These are phyloP conservation scores for Hypomecis atomaria DNA, from an alignment of 2,888 invertebrate species.

Conservation along the genomic window DNA sequence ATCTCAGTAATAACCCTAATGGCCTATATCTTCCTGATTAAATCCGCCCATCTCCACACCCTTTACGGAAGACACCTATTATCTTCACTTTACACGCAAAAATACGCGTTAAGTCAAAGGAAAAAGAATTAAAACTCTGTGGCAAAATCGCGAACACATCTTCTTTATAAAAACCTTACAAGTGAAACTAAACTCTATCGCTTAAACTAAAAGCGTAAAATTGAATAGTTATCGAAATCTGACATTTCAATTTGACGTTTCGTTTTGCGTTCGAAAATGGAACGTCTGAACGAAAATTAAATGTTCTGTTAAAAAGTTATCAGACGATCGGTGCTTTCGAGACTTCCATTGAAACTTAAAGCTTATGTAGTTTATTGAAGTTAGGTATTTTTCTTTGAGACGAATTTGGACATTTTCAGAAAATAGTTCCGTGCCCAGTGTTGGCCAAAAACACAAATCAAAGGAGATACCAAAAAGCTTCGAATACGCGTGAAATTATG, in stretches of 20 bases:
- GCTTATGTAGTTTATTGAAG: background rate
- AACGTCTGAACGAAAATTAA: conserved; percentile 5
- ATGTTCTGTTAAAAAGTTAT: background rate
- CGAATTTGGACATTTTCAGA: no score
- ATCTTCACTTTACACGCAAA: conserved; percentile 18
- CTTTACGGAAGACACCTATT: conserved; percentile 23
- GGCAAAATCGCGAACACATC: background rate
- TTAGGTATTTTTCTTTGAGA: no score
- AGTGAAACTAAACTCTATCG: conserved; percentile 15
- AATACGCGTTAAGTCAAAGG: background rate
- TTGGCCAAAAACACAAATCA: no score
- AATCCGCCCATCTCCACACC: conserved; percentile 35
- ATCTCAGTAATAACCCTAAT: conserved; percentile 29
- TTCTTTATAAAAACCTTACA: background rate
- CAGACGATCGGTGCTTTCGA: conserved; percentile 2
- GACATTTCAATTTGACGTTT: conserved; percentile 10
- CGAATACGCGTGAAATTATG: no score
- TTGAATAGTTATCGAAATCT: background rate
- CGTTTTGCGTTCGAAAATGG: conserved; percentile 10
- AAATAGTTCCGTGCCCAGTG: no score
- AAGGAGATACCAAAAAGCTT: no score
- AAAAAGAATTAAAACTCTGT: conserved; percentile 5
- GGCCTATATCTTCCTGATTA: conserved; percentile 37
- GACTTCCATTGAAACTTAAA: conserved; percentile 1
- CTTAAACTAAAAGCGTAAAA: background rate